Conservation (phyloP, 35 echinoderm and acorn worm species). For the Hemicentrotus pulcherrimus region DNA sequence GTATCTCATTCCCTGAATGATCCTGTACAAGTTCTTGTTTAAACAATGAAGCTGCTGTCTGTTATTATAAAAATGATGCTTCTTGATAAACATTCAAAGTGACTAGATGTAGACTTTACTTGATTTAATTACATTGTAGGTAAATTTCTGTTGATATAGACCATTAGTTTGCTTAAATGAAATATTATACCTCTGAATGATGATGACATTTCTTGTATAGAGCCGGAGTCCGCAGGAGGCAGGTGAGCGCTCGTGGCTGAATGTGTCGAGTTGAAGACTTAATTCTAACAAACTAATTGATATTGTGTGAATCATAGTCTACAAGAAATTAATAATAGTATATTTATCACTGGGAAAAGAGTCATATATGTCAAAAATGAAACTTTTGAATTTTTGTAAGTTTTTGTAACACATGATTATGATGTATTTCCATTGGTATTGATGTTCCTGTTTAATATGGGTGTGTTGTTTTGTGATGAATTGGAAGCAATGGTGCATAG, state of each 20-base stretch:
- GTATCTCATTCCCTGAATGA: not conserved
- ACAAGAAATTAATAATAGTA: not conserved
- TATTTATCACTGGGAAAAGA: not conserved
- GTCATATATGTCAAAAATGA: not conserved
- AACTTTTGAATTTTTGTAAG: no score
- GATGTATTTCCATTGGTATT: no score
- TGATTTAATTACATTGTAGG: not conserved
- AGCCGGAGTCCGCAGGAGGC: no score
- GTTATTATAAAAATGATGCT: not conserved
- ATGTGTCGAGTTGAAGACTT: no score
- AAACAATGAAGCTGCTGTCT: not conserved
- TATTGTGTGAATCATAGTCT: not conserved
- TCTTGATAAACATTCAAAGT: not conserved
- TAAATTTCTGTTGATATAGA: not conserved
- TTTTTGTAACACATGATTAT: not conserved
- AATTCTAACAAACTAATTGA: not conserved
- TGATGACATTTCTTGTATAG: not conserved
- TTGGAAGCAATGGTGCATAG: not conserved
- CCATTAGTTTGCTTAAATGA: not conserved
- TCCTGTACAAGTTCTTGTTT: not conserved
- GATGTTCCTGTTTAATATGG: not conserved
- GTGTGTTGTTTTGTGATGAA: not conserved
- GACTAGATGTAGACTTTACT: not conserved
- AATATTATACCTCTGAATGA: not conserved
- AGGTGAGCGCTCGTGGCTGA: no score